Evolutionary conservation across 2,113 vertebrate species (phyloP).

Genomic region (Perca flavescens): DNA sequence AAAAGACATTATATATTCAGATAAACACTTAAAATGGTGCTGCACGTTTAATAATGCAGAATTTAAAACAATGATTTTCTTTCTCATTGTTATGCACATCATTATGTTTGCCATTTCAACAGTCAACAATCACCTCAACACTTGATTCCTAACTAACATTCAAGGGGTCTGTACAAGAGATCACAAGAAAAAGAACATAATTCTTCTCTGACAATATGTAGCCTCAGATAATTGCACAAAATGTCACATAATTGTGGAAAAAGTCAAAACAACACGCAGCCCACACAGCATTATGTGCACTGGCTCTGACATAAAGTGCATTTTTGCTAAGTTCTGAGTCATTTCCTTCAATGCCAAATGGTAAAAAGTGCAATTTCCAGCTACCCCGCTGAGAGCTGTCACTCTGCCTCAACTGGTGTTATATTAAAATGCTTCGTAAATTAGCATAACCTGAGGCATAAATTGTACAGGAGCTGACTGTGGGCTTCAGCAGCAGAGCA

Average conservation of each 20-base stretch:
- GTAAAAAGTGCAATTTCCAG: conserved; percentile 75
- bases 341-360: conserved; percentile 78
- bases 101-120: conserved; percentile 64
- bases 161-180: conserved; percentile 55
- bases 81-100: conserved; percentile 53
- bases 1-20: neutral
- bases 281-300: conserved; percentile 69
- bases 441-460: conserved; percentile 75
- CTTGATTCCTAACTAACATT: conserved; percentile 69
- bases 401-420: conserved; percentile 67
- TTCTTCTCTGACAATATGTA: conserved; percentile 65
- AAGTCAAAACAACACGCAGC: conserved; percentile 77
- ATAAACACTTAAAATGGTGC: neutral
- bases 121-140: conserved; percentile 68
- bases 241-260: conserved; percentile 76
- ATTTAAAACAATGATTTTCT: conserved; percentile 29
- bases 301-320: conserved; percentile 65
- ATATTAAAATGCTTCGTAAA: conserved; percentile 72
- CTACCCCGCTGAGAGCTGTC: conserved; percentile 74
- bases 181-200: conserved; percentile 55
- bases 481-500: conserved; percentile 55
- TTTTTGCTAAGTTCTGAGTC: conserved; percentile 67
- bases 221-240: conserved; percentile 76
- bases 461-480: conserved; percentile 41
- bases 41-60: conserved; percentile 4